Percentiles rank a stretch among this genome's conserved stretches.
These are phyloP conservation scores for Tenebrio molitor DNA, from an alignment of 1,140 invertebrate genomes.

Conservation along the genomic window DNA sequence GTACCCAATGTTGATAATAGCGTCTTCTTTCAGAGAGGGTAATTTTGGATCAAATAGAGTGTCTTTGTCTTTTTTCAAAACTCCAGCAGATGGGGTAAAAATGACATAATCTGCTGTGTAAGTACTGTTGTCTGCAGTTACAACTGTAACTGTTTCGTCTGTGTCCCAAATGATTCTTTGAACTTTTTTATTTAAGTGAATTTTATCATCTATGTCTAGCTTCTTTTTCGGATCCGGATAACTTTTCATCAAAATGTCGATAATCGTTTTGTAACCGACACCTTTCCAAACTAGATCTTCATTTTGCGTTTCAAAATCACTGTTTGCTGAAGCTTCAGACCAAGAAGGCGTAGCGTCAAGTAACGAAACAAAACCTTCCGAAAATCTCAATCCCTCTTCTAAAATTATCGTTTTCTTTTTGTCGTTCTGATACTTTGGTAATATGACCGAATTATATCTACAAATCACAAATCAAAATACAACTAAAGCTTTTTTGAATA, in stretches of 20 bases:
- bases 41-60: slow-evolving; percentile 74
- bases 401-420: slow-evolving; percentile 5
- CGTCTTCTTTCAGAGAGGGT: slow-evolving; percentile 71
- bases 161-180: slow-evolving; percentile 69
- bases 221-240: slow-evolving; percentile 52
- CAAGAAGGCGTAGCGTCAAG: slow-evolving; percentile 52
- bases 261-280: slow-evolving; percentile 58
- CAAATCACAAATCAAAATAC: too few species aligned
- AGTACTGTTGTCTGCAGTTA: slow-evolving; percentile 69
- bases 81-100: slow-evolving; percentile 78
- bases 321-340: slow-evolving; percentile 42
- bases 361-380: slow-evolving; percentile 20
- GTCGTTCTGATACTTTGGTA: slow-evolving; percentile 34
- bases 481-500: background rate
- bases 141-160: slow-evolving; percentile 61
- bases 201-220: slow-evolving; percentile 65
- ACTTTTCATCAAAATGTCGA: slow-evolving; percentile 61
- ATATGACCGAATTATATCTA: slow-evolving; percentile 42
- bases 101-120: slow-evolving; percentile 77
- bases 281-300: slow-evolving; percentile 61
- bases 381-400: slow-evolving; percentile 13
- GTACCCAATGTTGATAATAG: slow-evolving; percentile 76
- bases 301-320: slow-evolving; percentile 47
- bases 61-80: slow-evolving; percentile 74
- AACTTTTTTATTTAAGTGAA: slow-evolving; percentile 68